Percentiles rank a stretch among this genome's conserved stretches.
Conservation (phyloP, 2,888 invertebrate species). For the Synergus umbraculus region DNA sequence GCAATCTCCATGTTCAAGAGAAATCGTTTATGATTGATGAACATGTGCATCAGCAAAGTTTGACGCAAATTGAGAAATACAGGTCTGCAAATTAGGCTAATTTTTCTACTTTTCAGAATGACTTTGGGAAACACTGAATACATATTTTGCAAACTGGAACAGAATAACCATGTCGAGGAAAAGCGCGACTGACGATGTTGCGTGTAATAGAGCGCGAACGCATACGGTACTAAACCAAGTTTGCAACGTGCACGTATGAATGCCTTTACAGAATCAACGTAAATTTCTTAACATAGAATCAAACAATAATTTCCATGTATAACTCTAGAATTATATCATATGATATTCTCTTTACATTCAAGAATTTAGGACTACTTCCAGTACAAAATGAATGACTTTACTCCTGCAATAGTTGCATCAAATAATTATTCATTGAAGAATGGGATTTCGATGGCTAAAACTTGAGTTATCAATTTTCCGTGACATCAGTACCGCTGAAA, state of each 20-base stretch:
- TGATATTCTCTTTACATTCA: no score
- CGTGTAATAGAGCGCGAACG: slow-evolving; percentile 37
- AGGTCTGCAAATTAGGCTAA: not conserved
- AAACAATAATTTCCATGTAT: not conserved
- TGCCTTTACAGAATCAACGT: slow-evolving; percentile 13
- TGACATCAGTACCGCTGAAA: not conserved
- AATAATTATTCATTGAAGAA: no score
- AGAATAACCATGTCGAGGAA: slow-evolving; percentile 18
- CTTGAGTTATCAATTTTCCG: not conserved
- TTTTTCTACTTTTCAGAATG: not conserved
- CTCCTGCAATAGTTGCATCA: no score
- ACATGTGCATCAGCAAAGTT: not conserved
- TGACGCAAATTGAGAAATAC: not conserved
- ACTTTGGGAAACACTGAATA: not conserved
- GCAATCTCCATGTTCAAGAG: no score
- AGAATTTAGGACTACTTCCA: no score
- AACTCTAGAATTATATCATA: not conserved
- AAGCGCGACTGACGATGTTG: slow-evolving; percentile 9
- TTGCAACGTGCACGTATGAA: slow-evolving; percentile 16
- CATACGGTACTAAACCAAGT: slow-evolving; percentile 25
- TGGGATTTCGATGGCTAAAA: no score
- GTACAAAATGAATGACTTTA: no score
- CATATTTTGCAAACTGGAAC: slow-evolving; percentile 22
- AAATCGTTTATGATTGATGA: not conserved
- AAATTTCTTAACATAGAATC: not conserved